Conservation (phyloP, 2,888 invertebrate species). For the Agrilus biguttatus region DNA sequence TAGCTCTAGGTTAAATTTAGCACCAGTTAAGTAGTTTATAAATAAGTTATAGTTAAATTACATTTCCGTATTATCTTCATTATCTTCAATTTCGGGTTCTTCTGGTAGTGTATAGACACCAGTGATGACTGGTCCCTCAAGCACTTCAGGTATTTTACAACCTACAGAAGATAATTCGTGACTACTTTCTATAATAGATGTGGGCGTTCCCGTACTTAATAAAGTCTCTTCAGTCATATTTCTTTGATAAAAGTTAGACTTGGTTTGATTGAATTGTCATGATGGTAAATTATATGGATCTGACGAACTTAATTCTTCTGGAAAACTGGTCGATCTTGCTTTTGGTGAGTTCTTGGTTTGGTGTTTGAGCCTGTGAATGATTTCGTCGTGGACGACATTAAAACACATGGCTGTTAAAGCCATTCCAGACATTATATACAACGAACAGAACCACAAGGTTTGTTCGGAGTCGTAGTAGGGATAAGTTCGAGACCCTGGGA, state of each 20-base stretch:
- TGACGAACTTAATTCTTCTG: conserved; percentile 46
- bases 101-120: conserved; percentile 42
- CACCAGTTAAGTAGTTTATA: not conserved
- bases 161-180: conserved; percentile 24
- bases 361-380: conserved; percentile 59
- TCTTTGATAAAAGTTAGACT: conserved; percentile 42
- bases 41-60: conserved; percentile 10
- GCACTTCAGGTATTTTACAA: conserved; percentile 26
- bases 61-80: conserved; percentile 32
- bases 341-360: conserved; percentile 50
- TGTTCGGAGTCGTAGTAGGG: conserved; percentile 47
- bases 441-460: conserved; percentile 79
- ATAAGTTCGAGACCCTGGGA: conserved; percentile 53
- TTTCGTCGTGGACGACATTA: conserved; percentile 78
- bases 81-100: conserved; percentile 38
- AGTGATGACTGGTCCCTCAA: conserved; percentile 31
- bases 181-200: conserved; percentile 22
- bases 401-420: conserved; percentile 84
- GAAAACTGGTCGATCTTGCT: conserved; percentile 40
- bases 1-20: too few relatives aligned
- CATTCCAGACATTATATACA: conserved; percentile 75
- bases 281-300: conserved; percentile 56
- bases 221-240: conserved; percentile 44
- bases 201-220: conserved; percentile 37
- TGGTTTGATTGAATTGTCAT: conserved; percentile 54